phyloP scores from a whole-genome alignment of 2,797 vertebrate genomes.

The Hoplostethus mediterraneus region DNA sequence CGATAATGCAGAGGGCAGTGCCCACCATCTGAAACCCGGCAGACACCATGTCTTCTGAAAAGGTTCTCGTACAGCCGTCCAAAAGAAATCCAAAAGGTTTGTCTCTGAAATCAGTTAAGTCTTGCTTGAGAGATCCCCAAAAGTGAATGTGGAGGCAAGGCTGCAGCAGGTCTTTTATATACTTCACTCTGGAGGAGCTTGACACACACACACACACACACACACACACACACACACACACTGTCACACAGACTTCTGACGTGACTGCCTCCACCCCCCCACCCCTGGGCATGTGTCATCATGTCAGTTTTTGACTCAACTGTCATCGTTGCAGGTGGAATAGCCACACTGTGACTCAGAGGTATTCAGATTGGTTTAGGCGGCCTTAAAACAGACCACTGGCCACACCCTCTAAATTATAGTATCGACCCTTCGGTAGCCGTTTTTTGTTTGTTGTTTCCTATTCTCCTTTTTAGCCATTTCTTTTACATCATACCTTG shows the following conservation, averaged over 20 bases:
- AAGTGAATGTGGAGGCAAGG: slow-evolving; percentile 41
- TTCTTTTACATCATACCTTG: neutral
- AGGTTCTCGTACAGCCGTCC: slow-evolving; percentile 27
- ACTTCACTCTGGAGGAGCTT: slow-evolving; percentile 63
- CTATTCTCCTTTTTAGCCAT: neutral
- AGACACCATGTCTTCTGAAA: slow-evolving; percentile 85
- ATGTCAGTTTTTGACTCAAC: slow-evolving; percentile 53
- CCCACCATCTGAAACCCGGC: slow-evolving; percentile 93
- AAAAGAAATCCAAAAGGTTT: slow-evolving; percentile 25
- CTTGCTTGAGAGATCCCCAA: slow-evolving; percentile 40
- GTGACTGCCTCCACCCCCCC: slow-evolving; percentile 15
- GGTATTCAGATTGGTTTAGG: neutral
- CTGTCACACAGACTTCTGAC: slow-evolving; percentile 45
- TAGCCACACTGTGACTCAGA: slow-evolving; percentile 50
- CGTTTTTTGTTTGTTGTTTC: neutral
- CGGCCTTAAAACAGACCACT: neutral
- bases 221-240: slow-evolving; percentile 2
- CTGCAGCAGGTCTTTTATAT: slow-evolving; percentile 74
- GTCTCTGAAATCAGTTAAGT: slow-evolving; percentile 37
- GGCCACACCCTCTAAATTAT: slow-evolving; percentile 29
- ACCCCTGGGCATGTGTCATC: slow-evolving; percentile 58
- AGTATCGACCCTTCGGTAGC: fast-evolving
- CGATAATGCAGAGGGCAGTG: slow-evolving; percentile 88
- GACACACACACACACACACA: slow-evolving; percentile 24
- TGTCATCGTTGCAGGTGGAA: slow-evolving; percentile 23